Conservation (phyloP, 2,113 vertebrate species). For the Lanius ludovicianus region DNA sequence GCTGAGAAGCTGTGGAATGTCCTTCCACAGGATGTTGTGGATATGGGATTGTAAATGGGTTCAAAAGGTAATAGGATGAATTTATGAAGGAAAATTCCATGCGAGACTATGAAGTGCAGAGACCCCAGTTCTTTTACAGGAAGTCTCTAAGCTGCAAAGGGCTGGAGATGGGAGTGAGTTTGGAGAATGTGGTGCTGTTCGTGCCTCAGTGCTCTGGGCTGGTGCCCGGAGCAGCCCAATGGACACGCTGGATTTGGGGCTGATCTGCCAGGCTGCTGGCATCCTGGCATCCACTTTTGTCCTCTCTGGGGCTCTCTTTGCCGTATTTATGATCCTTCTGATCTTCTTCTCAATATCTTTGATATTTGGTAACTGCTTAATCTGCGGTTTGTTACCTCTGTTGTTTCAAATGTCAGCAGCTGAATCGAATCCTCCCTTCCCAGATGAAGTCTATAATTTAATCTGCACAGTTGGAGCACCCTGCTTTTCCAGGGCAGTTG, state of each 20-base stretch:
- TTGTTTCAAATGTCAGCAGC: background rate
- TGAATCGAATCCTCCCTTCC: background rate
- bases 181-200: background rate
- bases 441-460: background rate
- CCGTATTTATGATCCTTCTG: background rate
- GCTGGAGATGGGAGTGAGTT: background rate
- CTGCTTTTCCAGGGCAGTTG: background rate
- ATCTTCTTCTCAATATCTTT: background rate
- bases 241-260: rapidly evolving
- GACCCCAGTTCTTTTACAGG: background rate
- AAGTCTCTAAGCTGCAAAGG: background rate
- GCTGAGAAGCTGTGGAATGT: slow-evolving; percentile 31
- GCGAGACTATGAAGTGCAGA: background rate
- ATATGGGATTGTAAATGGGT: background rate
- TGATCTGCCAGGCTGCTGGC: background rate
- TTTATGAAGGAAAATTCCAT: slow-evolving; percentile 45
- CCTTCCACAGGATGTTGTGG: slow-evolving; percentile 53
- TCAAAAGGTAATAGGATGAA: slow-evolving; percentile 20
- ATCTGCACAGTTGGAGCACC: background rate
- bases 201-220: background rate
- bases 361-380: background rate
- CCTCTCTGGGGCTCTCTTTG: background rate
- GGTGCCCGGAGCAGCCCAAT: background rate
- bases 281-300: background rate
- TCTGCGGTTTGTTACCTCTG: background rate